phyloP scores from a whole-genome alignment of 1,140 invertebrate genomes.

The Protaetia brevitarsis region DNA sequence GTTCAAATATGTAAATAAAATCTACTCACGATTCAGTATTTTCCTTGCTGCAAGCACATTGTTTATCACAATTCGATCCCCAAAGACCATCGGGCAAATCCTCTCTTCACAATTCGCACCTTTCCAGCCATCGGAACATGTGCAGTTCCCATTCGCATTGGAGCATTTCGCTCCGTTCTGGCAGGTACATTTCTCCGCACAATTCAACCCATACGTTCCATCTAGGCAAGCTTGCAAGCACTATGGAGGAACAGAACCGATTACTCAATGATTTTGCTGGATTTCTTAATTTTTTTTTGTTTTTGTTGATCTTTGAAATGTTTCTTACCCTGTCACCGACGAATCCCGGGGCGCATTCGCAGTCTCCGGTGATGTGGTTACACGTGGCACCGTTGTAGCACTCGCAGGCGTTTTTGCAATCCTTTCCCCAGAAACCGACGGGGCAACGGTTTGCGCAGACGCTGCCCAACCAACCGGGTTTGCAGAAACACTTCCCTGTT shows the following conservation, averaged over 20 bases:
- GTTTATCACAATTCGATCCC: constrained; percentile 67
- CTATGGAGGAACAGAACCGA: no score
- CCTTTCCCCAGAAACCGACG: constrained; percentile 67
- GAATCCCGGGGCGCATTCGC: constrained; percentile 73
- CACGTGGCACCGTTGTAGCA: constrained; percentile 86
- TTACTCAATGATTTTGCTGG: no score
- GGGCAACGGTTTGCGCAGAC: constrained; percentile 76
- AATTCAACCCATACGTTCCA: constrained; percentile 75
- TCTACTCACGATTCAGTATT: constrained; percentile 67
- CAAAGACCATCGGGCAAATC: constrained; percentile 64
- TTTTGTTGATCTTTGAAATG: background rate
- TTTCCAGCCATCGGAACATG: constrained; percentile 72
- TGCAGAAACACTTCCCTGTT: constrained; percentile 74
- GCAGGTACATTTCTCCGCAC: constrained; percentile 70
- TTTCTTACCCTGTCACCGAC: constrained; percentile 66
- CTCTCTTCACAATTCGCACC: constrained; percentile 68
- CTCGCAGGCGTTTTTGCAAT: constrained; percentile 74
- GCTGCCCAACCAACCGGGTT: constrained; percentile 73
- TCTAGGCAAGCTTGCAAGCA: constrained; percentile 74
- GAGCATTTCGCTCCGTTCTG: constrained; percentile 73
- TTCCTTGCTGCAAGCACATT: constrained; percentile 70
- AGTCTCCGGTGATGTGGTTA: constrained; percentile 70
- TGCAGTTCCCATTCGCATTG: constrained; percentile 65
- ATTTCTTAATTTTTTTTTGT: no score
- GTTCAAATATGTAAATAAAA: background rate